Conservation (phyloP, 2,888 invertebrate species). For the Ichneumoninae sp. region DNA sequence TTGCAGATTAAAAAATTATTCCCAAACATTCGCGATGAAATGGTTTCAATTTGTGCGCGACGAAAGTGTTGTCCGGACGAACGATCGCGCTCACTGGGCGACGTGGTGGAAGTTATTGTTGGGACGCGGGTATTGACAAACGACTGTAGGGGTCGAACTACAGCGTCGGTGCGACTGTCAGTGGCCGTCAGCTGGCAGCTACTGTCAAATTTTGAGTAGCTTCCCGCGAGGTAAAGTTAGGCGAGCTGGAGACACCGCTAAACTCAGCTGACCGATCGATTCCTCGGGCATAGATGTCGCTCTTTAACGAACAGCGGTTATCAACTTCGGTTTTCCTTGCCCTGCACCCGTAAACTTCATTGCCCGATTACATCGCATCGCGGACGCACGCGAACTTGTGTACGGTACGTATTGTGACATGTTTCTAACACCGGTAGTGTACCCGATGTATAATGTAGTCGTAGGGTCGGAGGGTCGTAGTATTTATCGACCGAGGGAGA, state of each 20-base stretch:
- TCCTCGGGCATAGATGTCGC: conserved; percentile 46
- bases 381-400: conserved; percentile 10
- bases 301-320: conserved; percentile 35
- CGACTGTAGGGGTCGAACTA: background rate
- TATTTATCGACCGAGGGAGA: conserved; percentile 55
- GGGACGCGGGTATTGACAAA: background rate
- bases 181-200: conserved; percentile 57
- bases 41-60: background rate
- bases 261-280: conserved; percentile 43
- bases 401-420: conserved; percentile 17
- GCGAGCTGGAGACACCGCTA: background rate
- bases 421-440: conserved; percentile 23
- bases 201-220: conserved; percentile 35
- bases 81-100: background rate
- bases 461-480: too few species aligned
- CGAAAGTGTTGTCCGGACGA: background rate
- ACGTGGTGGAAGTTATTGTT: background rate
- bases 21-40: conserved; percentile 33
- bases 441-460: conserved; percentile 22
- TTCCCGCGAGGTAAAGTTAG: conserved; percentile 24
- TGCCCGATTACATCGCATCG: conserved; percentile 18
- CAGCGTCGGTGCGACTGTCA: conserved; percentile 25
- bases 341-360: conserved; percentile 13
- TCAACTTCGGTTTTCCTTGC: conserved; percentile 27
- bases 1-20: conserved; percentile 27